Evolutionary conservation across 2,888 invertebrate genomes (phyloP).

Genomic region (Deilephila porcellus): DNA sequence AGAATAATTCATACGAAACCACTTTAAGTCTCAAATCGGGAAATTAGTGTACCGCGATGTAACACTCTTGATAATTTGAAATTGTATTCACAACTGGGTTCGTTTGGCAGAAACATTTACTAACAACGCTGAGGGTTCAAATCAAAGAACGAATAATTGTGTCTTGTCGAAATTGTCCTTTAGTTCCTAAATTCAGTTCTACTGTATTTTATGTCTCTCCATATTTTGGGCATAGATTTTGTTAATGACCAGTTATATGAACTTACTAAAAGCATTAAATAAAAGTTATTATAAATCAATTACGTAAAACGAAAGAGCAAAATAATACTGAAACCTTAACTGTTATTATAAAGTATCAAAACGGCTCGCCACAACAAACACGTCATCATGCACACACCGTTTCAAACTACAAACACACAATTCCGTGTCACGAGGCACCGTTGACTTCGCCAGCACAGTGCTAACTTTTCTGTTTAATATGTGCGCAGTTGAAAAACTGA

Average conservation of each 20-base stretch:
- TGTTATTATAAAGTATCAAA: conserved; percentile 25
- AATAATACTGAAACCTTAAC: background rate
- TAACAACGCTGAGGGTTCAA: too few relatives aligned
- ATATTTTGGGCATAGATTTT: too few relatives aligned
- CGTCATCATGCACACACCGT: conserved; percentile 25
- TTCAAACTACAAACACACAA: conserved; percentile 17
- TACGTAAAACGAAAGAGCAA: background rate
- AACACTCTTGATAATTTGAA: conserved; percentile 23
- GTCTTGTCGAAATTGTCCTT: too few relatives aligned
- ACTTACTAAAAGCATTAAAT: background rate
- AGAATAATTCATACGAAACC: conserved; percentile 27
- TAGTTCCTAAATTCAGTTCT: too few relatives aligned
- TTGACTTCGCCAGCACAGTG: conserved; percentile 23
- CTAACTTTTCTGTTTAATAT: background rate
- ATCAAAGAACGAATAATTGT: too few relatives aligned
- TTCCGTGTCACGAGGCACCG: background rate
- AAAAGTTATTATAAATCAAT: background rate
- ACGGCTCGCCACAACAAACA: conserved; percentile 1
- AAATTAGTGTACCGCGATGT: conserved; percentile 8
- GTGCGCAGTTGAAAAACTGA: conserved; percentile 25
- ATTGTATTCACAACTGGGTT: background rate
- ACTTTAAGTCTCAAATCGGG: conserved; percentile 25
- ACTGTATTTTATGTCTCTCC: too few relatives aligned
- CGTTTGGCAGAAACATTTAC: too few relatives aligned
- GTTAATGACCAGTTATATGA: too few relatives aligned